phyloP scores from a whole-genome alignment of 2,797 vertebrate genomes.

The Prunella strophiata region DNA sequence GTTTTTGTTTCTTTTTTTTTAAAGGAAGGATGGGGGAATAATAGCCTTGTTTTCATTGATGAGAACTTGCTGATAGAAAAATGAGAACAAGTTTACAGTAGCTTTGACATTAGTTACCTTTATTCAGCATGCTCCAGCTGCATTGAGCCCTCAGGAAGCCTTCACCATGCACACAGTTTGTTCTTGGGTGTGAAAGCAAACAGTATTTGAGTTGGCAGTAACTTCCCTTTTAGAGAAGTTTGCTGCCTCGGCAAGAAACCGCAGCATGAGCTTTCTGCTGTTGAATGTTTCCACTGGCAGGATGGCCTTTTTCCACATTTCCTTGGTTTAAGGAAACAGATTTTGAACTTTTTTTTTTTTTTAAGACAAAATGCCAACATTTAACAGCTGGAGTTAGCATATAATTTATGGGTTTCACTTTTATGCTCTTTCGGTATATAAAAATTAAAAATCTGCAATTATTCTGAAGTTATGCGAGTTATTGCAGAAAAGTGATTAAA shows the following conservation, averaged over 20 bases:
- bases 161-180: conserved; percentile 83
- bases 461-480: conserved; percentile 62
- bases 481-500: conserved; percentile 60
- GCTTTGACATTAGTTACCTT: conserved; percentile 93
- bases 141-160: conserved; percentile 94
- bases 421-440: conserved; percentile 63
- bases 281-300: conserved; percentile 88
- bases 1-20: not conserved
- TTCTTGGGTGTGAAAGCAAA: conserved; percentile 89
- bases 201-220: conserved; percentile 95
- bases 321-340: conserved; percentile 97
- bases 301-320: conserved; percentile 95
- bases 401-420: conserved; percentile 81
- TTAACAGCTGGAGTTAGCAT: conserved; percentile 81
- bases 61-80: conserved; percentile 85
- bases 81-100: conserved; percentile 88
- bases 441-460: conserved; percentile 71
- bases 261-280: conserved; percentile 83
- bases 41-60: conserved; percentile 82
- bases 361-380: conserved; percentile 81
- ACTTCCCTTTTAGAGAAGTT: conserved; percentile 87
- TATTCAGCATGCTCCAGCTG: conserved; percentile 91
- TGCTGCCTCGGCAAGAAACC: conserved; percentile 97
- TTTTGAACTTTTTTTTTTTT: conserved; percentile 88
- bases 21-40: conserved; percentile 48